phyloP scores from a whole-genome alignment of 64 coral and sea anemone species.

The Hydrozoanthus tunicans region DNA sequence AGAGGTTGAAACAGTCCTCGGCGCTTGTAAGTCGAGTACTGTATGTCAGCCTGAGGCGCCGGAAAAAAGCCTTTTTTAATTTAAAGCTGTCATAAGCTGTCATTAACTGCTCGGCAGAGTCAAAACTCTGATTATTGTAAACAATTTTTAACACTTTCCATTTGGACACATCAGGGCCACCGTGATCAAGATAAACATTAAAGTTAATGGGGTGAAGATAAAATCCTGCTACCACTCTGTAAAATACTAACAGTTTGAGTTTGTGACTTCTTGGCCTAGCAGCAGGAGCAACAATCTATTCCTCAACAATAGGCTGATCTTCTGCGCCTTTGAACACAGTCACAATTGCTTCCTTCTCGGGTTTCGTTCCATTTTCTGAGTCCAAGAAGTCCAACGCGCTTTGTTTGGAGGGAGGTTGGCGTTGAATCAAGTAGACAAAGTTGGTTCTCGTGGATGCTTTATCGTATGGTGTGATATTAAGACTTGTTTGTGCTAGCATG shows the following conservation, averaged over 20 bases:
- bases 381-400: constrained; percentile 68
- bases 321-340: constrained; percentile 22
- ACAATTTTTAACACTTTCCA: constrained; percentile 64
- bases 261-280: constrained; percentile 11
- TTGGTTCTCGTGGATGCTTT: constrained; percentile 60
- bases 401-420: constrained; percentile 42
- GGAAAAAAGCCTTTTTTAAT: neutral
- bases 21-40: constrained; percentile 54
- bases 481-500: constrained; percentile 53
- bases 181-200: neutral
- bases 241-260: constrained; percentile 36
- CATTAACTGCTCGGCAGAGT: constrained; percentile 43
- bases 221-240: neutral
- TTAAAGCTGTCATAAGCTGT: constrained; percentile 31
- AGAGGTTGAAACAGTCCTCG: neutral
- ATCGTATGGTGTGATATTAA: constrained; percentile 62
- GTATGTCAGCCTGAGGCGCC: constrained; percentile 10
- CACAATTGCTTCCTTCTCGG: no score
- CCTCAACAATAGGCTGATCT: constrained; percentile 44
- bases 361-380: neutral
- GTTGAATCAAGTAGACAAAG: constrained; percentile 60
- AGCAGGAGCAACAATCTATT: constrained; percentile 64
- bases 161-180: constrained; percentile 43
- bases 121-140: constrained; percentile 68
- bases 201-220: neutral